Base-by-base conservation (phyloP, 2,113 vertebrate species). In the Nibea coibor region DNA sequence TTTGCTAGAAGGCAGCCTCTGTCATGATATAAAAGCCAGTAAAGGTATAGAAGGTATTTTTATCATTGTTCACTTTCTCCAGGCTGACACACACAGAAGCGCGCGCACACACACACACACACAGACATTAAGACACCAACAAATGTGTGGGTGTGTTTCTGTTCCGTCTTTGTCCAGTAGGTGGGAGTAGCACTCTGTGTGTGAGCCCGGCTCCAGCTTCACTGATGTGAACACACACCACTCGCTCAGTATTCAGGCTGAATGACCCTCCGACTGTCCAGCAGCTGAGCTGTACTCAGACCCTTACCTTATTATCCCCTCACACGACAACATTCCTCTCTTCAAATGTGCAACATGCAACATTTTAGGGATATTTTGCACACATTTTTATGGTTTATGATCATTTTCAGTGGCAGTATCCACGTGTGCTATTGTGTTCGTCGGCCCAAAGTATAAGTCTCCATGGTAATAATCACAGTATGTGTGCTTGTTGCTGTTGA, bases 141-240 rank as follows among this genome's bases (percentile, higher is more conserved):
- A n/a, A 22, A 17, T 45, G 22, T 28, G 61, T 50, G 64, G 31
- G 43, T 56, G 31, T 66, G 47, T 17, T 45, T 63, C 45, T 80
- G 61, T 86, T 76, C 71, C 31, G 3, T 12, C 0, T 72, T 2
- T 26, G 42, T 69, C 89, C 92, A 92, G 89, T 87, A 92, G 92
- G 87, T 93, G 93, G 91, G 54, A 92, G 93, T 92, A 92, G 86
- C 70, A 61, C 79, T 77, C 91, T 93, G 76, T 81, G 65, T 59
- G 56, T 73, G 22, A 48, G 20, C 31, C 12, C 7, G 10, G 15
- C 61, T 56, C 22, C 5, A 0, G 4, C 64, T 42, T 26, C 42
- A 12, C 53, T 39, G n/a, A 22, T 35, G 63, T 62, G 50, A 57
- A 68, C 63, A 51, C 31, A 62, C 26, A 11, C 35, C 8, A 7